Conservation (phyloP, 2,797 vertebrate genomes). For the Chiroxiphia lanceolata region DNA sequence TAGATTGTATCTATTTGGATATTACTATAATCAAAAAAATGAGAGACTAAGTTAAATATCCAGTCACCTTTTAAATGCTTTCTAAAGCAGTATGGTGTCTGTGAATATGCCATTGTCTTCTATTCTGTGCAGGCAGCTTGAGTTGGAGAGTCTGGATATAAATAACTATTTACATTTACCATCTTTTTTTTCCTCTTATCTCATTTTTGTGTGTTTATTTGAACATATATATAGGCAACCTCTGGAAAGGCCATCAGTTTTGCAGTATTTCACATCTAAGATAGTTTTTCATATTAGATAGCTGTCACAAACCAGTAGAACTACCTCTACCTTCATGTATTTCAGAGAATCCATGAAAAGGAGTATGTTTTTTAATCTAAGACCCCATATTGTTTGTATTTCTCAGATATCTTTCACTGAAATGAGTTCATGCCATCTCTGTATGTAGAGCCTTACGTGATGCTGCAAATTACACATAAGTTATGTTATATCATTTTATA, state of each 20-base stretch:
- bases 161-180: neutral
- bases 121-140: neutral
- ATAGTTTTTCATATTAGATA: neutral
- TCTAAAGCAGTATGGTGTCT: neutral
- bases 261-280: neutral
- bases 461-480: fast-evolving
- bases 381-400: neutral
- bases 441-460: neutral
- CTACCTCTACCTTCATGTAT: neutral
- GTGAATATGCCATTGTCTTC: neutral
- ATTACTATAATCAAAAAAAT: neutral
- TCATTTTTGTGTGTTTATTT: neutral
- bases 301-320: neutral
- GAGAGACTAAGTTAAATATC: neutral
- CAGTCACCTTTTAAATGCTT: neutral
- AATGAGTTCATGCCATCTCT: neutral
- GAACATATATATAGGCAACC: neutral
- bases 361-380: neutral
- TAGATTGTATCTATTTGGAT: neutral
- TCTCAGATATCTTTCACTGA: neutral
- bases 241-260: neutral
- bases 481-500: neutral
- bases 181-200: neutral
- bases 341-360: neutral
- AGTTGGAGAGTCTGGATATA: neutral